A percentile compares a stretch with the other conserved stretches of the same genome.
Conservation (phyloP, 2,113 vertebrate genomes). For the Xerus inauris region DNA sequence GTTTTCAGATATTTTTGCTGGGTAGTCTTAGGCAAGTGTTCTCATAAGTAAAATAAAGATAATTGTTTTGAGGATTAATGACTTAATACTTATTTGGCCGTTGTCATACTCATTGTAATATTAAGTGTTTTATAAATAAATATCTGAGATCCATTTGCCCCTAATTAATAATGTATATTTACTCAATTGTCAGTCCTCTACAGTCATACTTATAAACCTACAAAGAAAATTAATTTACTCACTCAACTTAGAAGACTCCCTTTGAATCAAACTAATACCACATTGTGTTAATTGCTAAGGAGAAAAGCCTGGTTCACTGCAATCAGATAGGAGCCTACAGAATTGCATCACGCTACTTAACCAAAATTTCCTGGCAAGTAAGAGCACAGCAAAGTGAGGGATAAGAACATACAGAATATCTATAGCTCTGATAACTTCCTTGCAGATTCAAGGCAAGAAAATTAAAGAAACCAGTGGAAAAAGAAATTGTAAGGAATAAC, state of each 20-base stretch:
- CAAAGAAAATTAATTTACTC: not conserved
- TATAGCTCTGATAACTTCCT: not conserved
- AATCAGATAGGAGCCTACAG: not conserved
- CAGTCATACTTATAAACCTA: not conserved
- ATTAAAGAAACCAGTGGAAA: not conserved
- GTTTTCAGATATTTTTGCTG: not conserved
- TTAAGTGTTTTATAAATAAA: not conserved
- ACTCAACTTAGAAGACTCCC: not conserved
- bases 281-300: not conserved
- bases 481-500: not conserved
- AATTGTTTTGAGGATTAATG: not conserved
- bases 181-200: not conserved
- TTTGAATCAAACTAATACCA: not conserved
- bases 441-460: not conserved
- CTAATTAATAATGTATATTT: not conserved
- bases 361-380: not conserved
- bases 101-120: not conserved
- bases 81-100: not conserved
- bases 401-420: not conserved
- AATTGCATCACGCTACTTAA: not conserved
- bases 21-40: not conserved
- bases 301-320: not conserved
- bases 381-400: not conserved
- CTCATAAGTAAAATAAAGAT: not conserved
- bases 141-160: not conserved